Base-by-base conservation (phyloP, 2,888 invertebrate genomes). In the Podotricha telesiphe region DNA sequence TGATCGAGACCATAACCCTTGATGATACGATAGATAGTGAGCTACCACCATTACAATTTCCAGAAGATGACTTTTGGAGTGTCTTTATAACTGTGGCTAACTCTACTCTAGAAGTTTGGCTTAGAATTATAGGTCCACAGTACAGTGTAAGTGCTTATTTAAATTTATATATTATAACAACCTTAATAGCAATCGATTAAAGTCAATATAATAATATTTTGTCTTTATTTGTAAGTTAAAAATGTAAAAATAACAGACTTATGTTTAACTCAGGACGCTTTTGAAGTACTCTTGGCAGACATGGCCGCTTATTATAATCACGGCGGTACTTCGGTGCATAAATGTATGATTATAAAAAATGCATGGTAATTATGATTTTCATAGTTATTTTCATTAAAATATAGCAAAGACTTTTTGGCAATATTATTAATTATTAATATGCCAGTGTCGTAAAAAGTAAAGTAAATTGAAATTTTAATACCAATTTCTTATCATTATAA, bases 41-140 rank as follows among this genome's bases (percentile, higher is more conserved):
- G 45, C 76, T 93, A 70, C 93, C 92, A 22, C 85, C 91, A 11
- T 77, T 93, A 48, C 85, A 88, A 74, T 91, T 93, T 73, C 92
- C 94, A 0, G 87, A 91, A 48, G 87, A 91, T 0, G 87, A 91
- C 67, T 88, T 83, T 73, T 95, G 94, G 95, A 93, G 94, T 78
- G 94, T 95, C 7, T 94, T 93, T 75, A 93, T 95, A 13, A 95
- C 95, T 0, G 93, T 94, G 47, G 95, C 95, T 7, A 91, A 91
- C 62, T 94, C 94, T 0, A 94, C 95, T 0, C 88, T 93, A 1
- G 95, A 95, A 76, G 93, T 96, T 65, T 96, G 95, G 95, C 93
- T 94, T 1, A 89, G 95, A 67, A 91, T 96, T 8, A 94, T 96
- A 72, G 95, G 95, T 56, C 88, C 93, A 13, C 86, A 95, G 20